These are phyloP conservation scores for Nemopilema nomurai DNA, from an alignment of 30 jellyfish, hydroid and myxozoan species.

Conservation along the genomic window DNA sequence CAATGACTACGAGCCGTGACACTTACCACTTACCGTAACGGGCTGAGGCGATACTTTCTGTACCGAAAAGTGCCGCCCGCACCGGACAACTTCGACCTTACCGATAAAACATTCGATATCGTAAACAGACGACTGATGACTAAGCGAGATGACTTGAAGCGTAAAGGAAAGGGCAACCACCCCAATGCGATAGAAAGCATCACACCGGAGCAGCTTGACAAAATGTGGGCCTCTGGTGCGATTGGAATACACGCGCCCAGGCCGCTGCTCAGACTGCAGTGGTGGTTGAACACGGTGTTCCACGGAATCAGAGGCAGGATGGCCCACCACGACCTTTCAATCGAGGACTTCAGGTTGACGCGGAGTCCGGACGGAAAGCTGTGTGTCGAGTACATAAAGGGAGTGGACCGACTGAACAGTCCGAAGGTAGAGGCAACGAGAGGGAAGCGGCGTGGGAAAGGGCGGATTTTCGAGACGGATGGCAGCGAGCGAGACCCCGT, in stretches of 20 bases:
- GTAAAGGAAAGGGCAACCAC: conserved; percentile 97
- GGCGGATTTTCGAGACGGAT: conserved; percentile 88
- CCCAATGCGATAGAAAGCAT: conserved; percentile 98
- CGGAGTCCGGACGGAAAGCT: conserved; percentile 92
- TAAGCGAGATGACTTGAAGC: conserved; percentile 90
- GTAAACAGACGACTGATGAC: conserved; percentile 91
- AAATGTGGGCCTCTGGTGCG: conserved; percentile 99
- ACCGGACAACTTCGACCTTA: conserved; percentile 93
- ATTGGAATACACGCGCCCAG: conserved; percentile 98
- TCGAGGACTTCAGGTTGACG: conserved; percentile 83
- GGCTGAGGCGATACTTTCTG: conserved; percentile 90
- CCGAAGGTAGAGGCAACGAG: conserved; percentile 69
- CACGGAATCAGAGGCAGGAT: conserved; percentile 97
- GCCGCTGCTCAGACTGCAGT: conserved; percentile 90
- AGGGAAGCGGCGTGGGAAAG: conserved; percentile 84
- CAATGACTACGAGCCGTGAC: conserved; percentile 99
- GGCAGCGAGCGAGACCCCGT: conserved; percentile 98
- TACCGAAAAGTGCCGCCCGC: conserved; percentile 95
- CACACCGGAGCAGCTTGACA: conserved; percentile 93
- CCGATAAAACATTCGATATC: conserved; percentile 93
- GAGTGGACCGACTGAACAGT: conserved; percentile 33
- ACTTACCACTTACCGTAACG: conserved; percentile 95
- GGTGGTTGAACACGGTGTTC: conserved; percentile 97
- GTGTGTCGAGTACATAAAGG: conserved; percentile 81
- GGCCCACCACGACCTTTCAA: conserved; percentile 96